These are phyloP conservation scores for Lutraria lutraria DNA, from an alignment of 2,888 invertebrate species.

Conservation along the genomic window DNA sequence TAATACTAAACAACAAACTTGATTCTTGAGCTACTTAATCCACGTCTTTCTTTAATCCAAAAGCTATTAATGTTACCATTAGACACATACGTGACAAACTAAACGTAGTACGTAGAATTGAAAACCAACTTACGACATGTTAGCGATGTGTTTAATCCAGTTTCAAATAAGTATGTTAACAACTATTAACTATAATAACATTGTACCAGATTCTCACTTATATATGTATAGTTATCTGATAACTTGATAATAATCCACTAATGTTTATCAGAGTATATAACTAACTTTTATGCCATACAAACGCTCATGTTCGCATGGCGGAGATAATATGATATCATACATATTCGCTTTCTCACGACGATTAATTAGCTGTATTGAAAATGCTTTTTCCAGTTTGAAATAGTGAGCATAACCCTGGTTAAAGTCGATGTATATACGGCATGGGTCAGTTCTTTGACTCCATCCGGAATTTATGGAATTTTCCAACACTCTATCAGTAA, in stretches of 20 bases:
- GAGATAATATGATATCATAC: not conserved
- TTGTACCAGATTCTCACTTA: not conserved
- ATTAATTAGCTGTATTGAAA: not conserved
- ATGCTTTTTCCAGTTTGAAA: too few relatives aligned
- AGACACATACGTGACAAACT: not conserved
- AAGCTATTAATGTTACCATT: not conserved
- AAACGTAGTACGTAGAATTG: not conserved
- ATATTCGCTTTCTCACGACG: not conserved
- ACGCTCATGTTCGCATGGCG: not conserved
- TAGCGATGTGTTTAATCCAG: not conserved
- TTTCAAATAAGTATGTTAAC: not conserved
- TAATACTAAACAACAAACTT: not conserved
- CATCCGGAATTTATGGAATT: too few relatives aligned
- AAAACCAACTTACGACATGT: conserved; percentile 3
- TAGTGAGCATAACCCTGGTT: too few relatives aligned
- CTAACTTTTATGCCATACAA: not conserved
- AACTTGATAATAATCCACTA: not conserved
- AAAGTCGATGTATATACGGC: too few relatives aligned
- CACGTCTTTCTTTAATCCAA: not conserved
- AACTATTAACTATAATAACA: not conserved
- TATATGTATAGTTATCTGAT: not conserved
- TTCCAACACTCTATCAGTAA: too few relatives aligned
- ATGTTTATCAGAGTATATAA: not conserved
- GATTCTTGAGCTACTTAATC: too few relatives aligned
- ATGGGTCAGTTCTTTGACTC: too few relatives aligned